phyloP scores from a whole-genome alignment of 2,888 invertebrate species.

The Octonoba sinensis region DNA sequence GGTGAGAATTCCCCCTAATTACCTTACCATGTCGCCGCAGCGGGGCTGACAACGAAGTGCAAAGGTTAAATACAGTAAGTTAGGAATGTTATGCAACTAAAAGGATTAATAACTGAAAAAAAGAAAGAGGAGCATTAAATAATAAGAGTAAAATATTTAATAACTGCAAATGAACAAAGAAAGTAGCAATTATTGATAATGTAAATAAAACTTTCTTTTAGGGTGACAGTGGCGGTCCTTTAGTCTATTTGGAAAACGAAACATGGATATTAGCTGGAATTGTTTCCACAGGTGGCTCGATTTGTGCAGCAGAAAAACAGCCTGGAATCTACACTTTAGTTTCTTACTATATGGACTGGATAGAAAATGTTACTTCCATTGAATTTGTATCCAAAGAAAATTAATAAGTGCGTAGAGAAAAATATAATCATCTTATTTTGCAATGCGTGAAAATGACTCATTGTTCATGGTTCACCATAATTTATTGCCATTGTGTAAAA shows the following conservation, averaged over 20 bases:
- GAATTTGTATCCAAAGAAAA: neutral
- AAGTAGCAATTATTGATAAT: too few relatives aligned
- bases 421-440: too few relatives aligned
- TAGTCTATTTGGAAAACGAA: slow-evolving; percentile 38
- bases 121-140: neutral
- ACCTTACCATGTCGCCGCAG: too few relatives aligned
- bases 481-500: too few relatives aligned
- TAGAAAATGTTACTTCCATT: slow-evolving; percentile 18
- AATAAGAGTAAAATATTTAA: neutral
- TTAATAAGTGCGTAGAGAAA: too few relatives aligned
- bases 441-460: too few relatives aligned
- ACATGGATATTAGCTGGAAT: slow-evolving; percentile 60
- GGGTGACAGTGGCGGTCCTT: slow-evolving; percentile 65
- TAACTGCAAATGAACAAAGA: too few relatives aligned
- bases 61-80: too few relatives aligned
- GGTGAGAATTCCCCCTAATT: too few relatives aligned
- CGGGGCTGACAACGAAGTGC: too few relatives aligned
- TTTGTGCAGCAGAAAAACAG: slow-evolving; percentile 54
- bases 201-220: slow-evolving; percentile 6
- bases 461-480: too few relatives aligned
- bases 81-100: too few relatives aligned
- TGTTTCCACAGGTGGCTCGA: slow-evolving; percentile 61
- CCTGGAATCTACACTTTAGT: slow-evolving; percentile 62
- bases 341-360: slow-evolving; percentile 55
- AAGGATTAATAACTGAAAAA: neutral